Conservation (phyloP, 92 coral and sea anemone genomes). For the Epizoanthus fatuus region DNA sequence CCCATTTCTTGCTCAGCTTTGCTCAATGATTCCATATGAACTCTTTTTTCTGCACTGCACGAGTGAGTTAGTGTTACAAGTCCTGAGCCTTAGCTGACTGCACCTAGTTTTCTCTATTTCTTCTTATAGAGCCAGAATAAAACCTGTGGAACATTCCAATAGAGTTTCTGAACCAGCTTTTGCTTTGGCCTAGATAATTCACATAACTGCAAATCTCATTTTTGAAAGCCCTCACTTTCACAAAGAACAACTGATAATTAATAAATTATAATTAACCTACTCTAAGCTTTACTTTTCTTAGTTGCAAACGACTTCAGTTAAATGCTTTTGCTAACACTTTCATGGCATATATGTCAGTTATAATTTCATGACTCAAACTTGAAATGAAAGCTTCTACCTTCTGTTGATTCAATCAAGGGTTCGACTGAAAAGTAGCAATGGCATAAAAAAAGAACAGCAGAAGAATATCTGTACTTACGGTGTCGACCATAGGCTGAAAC, state of each 20-base stretch:
- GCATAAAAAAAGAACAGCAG: neutral
- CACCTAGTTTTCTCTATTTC: too few relatives aligned
- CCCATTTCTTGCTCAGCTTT: too few relatives aligned
- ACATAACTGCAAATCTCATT: neutral
- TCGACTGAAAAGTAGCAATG: neutral
- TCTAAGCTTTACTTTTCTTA: neutral
- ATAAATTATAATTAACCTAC: neutral
- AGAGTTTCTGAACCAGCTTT: too few relatives aligned
- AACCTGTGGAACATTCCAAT: too few relatives aligned
- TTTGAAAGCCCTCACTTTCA: neutral
- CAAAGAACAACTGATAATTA: constrained; percentile 1
- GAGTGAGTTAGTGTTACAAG: too few relatives aligned
- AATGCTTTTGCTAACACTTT: neutral
- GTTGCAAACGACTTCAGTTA: neutral
- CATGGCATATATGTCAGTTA: neutral
- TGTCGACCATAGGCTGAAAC: constrained; percentile 94
- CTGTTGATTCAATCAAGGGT: neutral
- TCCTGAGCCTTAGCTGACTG: too few relatives aligned
- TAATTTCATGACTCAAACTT: neutral
- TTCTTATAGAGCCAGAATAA: too few relatives aligned
- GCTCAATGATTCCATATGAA: too few relatives aligned
- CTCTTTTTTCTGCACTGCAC: too few relatives aligned
- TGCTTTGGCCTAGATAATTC: neutral
- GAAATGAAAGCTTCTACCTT: neutral
- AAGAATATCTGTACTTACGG: constrained; percentile 74